Evolutionary conservation across 2,888 invertebrate genomes (phyloP), one percentile per base, ranked within the genome.

Genomic region (Lutraria lutraria): DNA sequence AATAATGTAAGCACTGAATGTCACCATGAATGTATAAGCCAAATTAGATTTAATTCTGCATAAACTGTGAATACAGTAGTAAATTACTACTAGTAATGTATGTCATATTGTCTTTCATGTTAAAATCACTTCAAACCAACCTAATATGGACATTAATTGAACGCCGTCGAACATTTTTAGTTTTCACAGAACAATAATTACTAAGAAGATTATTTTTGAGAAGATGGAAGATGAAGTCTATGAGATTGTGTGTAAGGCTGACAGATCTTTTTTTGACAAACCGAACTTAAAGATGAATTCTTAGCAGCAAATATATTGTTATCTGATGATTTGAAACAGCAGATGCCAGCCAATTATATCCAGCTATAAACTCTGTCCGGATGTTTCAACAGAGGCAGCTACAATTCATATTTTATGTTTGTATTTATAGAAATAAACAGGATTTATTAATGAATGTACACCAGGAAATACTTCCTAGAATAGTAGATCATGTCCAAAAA

Each of bases 1-100:
- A 83, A 52, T 72, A 52, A 72, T 25, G 25, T 83, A 25, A 68
- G 31, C 25, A 72, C 43, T 68, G 34, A 6, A n/a, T 72, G 72
- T 63, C 83, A 83, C 8, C 72, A 25, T 63, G 72, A 12, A 19
- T 68, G 21, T 25, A 53, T 31, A 76, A 76, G 79, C 85, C 85
- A 85, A 76, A 31, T 72, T 83, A 56, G 16, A 25, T 25, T 68
- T 68, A 63, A n/a, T 8, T n/a, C n/a, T n/a, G n/a, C n/a, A n/a
- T n/a, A n/a, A n/a, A 25, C 12, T 68, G n/a, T n/a, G 25, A 68
- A 25, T 68, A 25, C 56, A 68, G 43, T 43, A 43, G 8, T 43
- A n/a, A n/a, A n/a, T n/a, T n/a, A n/a, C n/a, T n/a, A n/a, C n/a
- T n/a, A n/a, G n/a, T n/a, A 43, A 43, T 8, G 8, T 25, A 68